phyloP scores from a whole-genome alignment of 2,888 invertebrate species.

The Cantharis lateralis region DNA sequence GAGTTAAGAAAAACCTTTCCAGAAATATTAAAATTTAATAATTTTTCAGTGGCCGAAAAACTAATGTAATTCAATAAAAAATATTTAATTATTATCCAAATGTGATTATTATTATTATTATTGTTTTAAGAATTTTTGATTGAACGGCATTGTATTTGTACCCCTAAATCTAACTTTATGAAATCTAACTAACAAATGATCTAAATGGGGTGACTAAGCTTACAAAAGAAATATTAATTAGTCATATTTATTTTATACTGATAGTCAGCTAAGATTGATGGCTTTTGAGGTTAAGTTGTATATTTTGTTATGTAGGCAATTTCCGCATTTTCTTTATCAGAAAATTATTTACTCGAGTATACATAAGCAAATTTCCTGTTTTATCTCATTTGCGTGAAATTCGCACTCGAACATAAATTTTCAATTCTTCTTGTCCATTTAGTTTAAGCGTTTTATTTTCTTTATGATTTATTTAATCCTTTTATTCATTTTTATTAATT shows the following conservation, averaged over 20 bases:
- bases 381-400: constrained; percentile 14
- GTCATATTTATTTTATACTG: constrained; percentile 7
- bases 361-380: constrained; percentile 18
- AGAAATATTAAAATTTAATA: no score
- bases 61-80: background rate
- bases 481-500: background rate
- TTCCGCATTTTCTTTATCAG: constrained; percentile 18
- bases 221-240: constrained; percentile 15
- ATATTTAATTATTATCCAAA: background rate
- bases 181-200: background rate
- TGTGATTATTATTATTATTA: background rate
- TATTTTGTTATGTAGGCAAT: constrained; percentile 12
- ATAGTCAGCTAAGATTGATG: constrained; percentile 14
- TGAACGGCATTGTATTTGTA: background rate
- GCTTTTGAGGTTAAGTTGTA: constrained; percentile 6
- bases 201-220: background rate
- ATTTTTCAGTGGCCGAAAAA: no score
- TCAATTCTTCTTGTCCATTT: constrained; percentile 16
- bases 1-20: no score
- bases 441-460: constrained; percentile 8
- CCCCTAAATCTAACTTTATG: background rate
- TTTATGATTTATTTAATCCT: constrained; percentile 9
- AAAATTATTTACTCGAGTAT: constrained; percentile 16
- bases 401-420: constrained; percentile 12
- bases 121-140: background rate